Percentiles rank a stretch among this genome's conserved stretches.
Conservation (phyloP, 2,888 invertebrate genomes). For the Eudemis profundana region DNA sequence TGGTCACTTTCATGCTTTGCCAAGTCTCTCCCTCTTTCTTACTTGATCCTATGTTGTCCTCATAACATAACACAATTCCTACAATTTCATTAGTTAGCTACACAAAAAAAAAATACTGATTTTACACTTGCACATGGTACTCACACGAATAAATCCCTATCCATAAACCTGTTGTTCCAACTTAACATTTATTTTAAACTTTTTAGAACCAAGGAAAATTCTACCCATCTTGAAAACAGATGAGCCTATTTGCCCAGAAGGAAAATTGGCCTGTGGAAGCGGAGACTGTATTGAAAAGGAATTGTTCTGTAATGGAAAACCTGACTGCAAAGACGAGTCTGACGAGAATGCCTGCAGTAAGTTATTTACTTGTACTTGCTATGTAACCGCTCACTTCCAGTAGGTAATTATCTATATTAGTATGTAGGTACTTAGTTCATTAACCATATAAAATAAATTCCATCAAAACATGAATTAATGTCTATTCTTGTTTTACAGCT, state of each 20-base stretch:
- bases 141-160: constrained; percentile 1
- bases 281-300: constrained; percentile 96
- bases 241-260: constrained; percentile 96
- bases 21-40: constrained; percentile 48
- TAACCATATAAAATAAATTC: background rate
- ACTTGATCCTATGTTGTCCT: constrained; percentile 38
- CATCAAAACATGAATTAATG: background rate
- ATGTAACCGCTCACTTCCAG: too few relatives aligned
- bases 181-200: constrained; percentile 27
- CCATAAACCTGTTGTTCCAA: background rate
- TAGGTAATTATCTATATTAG: too few relatives aligned
- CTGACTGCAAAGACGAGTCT: constrained; percentile 97
- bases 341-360: constrained; percentile 98
- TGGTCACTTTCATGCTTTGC: constrained; percentile 48
- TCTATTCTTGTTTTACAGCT: constrained; percentile 86
- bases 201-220: constrained; percentile 94
- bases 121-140: constrained; percentile 33
- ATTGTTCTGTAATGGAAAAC: constrained; percentile 96
- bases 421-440: too few relatives aligned
- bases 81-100: constrained; percentile 61
- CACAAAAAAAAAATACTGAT: constrained; percentile 54
- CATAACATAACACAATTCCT: constrained; percentile 50
- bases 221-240: constrained; percentile 96
- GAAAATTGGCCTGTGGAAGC: constrained; percentile 95
- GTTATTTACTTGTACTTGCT: constrained; percentile 80